Evolutionary conservation across 2,888 invertebrate species (phyloP), one percentile per base, ranked within the genome.

Genomic region (Platycheirus rosarum): DNA sequence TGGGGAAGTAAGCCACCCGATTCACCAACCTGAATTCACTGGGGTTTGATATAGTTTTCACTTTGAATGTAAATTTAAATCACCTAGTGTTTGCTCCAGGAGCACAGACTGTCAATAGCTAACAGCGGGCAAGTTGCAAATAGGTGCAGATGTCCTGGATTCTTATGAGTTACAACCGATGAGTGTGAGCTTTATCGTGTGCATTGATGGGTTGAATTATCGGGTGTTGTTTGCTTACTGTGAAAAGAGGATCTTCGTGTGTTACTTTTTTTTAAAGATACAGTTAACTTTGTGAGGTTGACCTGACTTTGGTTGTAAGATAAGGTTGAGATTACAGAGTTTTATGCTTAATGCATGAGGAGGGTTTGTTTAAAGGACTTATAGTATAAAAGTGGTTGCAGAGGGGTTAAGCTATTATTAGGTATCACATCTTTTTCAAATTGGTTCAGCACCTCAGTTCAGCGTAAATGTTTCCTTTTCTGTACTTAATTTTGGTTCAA

Each of bases 11-110:
- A 32, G 14, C 40, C 9, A n/a, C 29, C 29, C 29, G 1, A 8
- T 32, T 32, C 29, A 8, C 8, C 23, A 23, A 23, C 23, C 23
- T 23, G 2, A 4, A 23, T 23, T 4, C 23, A 23, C 6, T 6
- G 23, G 23, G 23, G 46, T 32, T 6, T 51, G 51, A 51, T 16
- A 66, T 70, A 80, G 62, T 68, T 82, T 76, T 68, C 71, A 73
- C 71, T 76, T 73, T 68, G 71, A 73, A 82, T 77, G 71, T 49
- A 73, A 76, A 76, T 82, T 76, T 82, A 76, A 76, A 57, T 63
- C 76, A 68, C 29, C 70, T 62, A 49, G 44, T n/a, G 65, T 62
- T 76, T 57, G 65, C 48, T 40, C 20, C 37, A 13, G 16, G 40
- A 62, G 53, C 68, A 82, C 49, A 63, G 68, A 57, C 77, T 76